Base-by-base conservation (phyloP, 2,113 vertebrate genomes). In the Brachionichthys hirsutus region DNA sequence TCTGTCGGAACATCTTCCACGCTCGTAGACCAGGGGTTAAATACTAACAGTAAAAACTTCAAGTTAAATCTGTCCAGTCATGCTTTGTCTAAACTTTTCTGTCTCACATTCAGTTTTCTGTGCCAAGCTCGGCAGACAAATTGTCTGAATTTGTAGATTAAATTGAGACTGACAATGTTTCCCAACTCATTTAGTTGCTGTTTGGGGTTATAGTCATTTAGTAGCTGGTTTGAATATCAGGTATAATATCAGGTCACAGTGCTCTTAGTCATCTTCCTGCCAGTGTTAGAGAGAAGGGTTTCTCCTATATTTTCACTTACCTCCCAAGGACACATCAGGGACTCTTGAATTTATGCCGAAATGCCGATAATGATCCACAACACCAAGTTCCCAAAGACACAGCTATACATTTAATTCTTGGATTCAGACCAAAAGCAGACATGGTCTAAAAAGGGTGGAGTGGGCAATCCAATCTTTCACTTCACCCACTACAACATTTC, bases 351-450 rank as follows among this genome's bases (percentile, higher is more conserved):
- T 54, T 54, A 55, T 60, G 42, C 68, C 36, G 15, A 72, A 49
- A 49, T n/a, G 3, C 34, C 49, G 2, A 24, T 80, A 49, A 55
- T 69, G 51, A 53, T 4, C 24, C 17, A 9, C 4, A 1, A 42
- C 38, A 10, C 13, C 11, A 38, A 17, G 16, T 41, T 35, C 41
- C 42, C 45, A n/a, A 40, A 64, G 68, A 72, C 45, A 41, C 56
- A 18, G 18, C 14, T 30, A 38, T 13, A 16, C 47, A 49, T 54
- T 62, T 64, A 2, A 8, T 57, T 59, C 30, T 36, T 80, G 75
- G 75, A 75, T 14, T 36, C 17, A 12, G 49, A 62, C 67, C 79
- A 72, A 67, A 20, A 63, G 38, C 53, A 11, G 40, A 59, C 35
- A 43, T 40, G 19, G 17, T 38, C 41, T 18, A 12, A 44, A 35